These are phyloP conservation scores for Coecobrya sp. DNA, from an alignment of 2,888 invertebrate species.

Conservation along the genomic window DNA sequence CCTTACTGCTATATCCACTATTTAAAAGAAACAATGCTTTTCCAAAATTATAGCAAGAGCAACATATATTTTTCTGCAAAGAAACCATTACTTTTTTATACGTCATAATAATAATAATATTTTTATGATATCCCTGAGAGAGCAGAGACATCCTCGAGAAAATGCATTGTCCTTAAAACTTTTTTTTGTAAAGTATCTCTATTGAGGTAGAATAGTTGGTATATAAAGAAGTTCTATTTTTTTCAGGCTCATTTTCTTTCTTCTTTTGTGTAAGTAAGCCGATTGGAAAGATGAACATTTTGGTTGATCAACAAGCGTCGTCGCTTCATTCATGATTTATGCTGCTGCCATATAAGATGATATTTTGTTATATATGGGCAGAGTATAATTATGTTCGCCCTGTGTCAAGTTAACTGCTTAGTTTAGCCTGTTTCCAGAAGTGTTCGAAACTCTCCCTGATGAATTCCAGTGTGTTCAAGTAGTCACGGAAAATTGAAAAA, in stretches of 20 bases:
- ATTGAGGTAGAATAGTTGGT: constrained; percentile 25
- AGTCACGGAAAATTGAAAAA: constrained; percentile 91
- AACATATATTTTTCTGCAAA: background rate
- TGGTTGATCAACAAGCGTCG: constrained; percentile 4
- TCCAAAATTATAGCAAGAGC: background rate
- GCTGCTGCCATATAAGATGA: background rate
- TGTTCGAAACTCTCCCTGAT: constrained; percentile 88
- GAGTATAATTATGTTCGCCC: background rate
- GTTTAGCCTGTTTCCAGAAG: constrained; percentile 82
- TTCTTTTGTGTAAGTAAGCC: background rate
- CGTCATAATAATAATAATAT: too few relatives aligned
- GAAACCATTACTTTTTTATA: too few relatives aligned
- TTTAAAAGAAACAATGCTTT: too few relatives aligned
- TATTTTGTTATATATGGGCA: background rate
- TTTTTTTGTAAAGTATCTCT: background rate
- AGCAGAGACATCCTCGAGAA: background rate
- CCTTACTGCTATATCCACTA: too few relatives aligned
- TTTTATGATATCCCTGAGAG: background rate
- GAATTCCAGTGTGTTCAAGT: constrained; percentile 90
- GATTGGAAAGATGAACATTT: background rate
- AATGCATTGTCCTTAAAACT: background rate
- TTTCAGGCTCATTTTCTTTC: background rate
- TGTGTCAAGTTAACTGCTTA: constrained; percentile 50
- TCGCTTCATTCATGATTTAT: background rate
- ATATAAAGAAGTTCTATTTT: background rate